These are phyloP conservation scores for Sepiola atlantica DNA, from an alignment of 2,888 invertebrate genomes.

Conservation along the genomic window DNA sequence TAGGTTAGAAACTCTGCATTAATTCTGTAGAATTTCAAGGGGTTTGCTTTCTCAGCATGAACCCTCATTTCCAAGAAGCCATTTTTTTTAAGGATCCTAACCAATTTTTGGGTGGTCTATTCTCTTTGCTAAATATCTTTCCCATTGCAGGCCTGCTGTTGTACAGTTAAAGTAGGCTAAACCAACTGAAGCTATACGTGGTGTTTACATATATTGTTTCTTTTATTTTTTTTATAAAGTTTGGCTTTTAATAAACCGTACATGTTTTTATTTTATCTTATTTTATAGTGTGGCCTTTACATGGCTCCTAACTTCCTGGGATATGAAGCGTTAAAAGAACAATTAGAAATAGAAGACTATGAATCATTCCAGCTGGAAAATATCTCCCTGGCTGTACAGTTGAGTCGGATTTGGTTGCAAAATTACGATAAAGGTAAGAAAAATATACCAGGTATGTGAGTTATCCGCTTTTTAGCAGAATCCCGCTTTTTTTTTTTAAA, in stretches of 20 bases:
- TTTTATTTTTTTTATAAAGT: neutral
- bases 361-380: slow-evolving; percentile 77
- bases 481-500: too few species aligned
- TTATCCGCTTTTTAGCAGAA: too few species aligned
- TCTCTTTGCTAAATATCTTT: too few species aligned
- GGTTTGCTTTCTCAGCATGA: too few species aligned
- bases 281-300: neutral
- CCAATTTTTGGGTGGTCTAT: too few species aligned
- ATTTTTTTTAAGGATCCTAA: too few species aligned
- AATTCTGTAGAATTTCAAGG: too few species aligned
- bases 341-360: neutral
- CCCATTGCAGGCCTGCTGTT: too few species aligned
- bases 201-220: neutral
- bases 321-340: neutral
- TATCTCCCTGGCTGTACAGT: slow-evolving; percentile 89
- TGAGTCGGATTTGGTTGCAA: slow-evolving; percentile 85
- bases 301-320: neutral
- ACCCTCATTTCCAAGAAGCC: too few species aligned
- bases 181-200: neutral
- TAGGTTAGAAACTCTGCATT: too few species aligned
- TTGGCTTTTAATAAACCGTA: neutral
- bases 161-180: too few species aligned
- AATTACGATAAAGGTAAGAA: slow-evolving; percentile 52
- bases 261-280: neutral
- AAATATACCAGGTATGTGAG: neutral